Evolutionary conservation across 2,888 invertebrate species (phyloP), one percentile per base, ranked within the genome.

Genomic region (Melipona bicolor): DNA sequence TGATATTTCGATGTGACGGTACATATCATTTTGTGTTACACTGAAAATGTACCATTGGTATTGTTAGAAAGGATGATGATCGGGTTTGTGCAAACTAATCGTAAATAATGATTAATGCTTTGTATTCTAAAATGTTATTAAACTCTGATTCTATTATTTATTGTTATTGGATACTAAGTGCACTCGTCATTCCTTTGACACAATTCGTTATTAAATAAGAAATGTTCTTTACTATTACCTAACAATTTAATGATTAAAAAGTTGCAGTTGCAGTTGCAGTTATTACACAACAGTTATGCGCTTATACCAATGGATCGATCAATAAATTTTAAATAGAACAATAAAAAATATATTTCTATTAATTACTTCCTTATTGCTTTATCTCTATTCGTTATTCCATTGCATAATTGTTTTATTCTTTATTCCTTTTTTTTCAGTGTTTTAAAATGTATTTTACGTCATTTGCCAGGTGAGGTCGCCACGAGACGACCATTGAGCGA

Each of bases 391-490:
- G 0, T 43, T 15, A 24, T 65, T 17, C 11, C 24, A 9, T 52
- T 61, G 11, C 49, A 2, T 21, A 9, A 74, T 43, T 19, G 4
- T 65, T 32, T 0, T 11, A 4, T 27, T 19, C 13, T 17, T 21
- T 71, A 0, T 24, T 50, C 17, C 59, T 13, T 49, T n/a, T 65
- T 13, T 17, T 3, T 2, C 4, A 21, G 15, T 36, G 15, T 32
- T 64, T 15, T 9, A 49, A 49, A 52, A 36, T 0, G 17, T 4
- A 13, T 2, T 9, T 36, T 67, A 74, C 83, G 75, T 27, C 27
- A 71, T 32, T 61, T 77, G 56, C 52, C 54, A 76, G 77, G 77
- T 68, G 82, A 81, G 77, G 88, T 82, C 87, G 87, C 82, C 71
- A 15, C 61, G 36, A 77, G 52, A 49, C 79, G 69, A 64, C 76